Evolutionary conservation across 2,888 invertebrate species (phyloP), one percentile per base, ranked within the genome.

Genomic region (Ernsta delagoae): DNA sequence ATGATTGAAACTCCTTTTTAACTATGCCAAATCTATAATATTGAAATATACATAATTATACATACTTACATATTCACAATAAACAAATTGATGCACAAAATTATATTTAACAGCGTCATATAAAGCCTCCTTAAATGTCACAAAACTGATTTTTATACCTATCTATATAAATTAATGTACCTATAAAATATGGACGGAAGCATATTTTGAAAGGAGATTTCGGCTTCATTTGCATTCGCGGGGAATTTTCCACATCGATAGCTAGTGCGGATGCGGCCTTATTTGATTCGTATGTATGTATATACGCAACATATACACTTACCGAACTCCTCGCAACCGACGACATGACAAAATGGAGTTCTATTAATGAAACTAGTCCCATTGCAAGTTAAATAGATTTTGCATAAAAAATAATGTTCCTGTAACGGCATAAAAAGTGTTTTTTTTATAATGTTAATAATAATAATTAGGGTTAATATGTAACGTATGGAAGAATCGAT

Each of bases 351-450:
- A 82, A 73, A 73, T 74, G 78, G 79, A 78, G 77, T 80, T 78
- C 75, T 83, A 83, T 83, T 85, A 80, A 24, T 16, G 85, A 85
- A 89, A 90, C 92, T 92, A 92, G 92, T 92, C 92, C 87, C 89
- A 89, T 91, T 91, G 90, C 92, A 92, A 91, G 88, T 88, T 85
- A 84, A 86, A 90, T 88, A 88, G 85, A 85, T 87, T 87, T 88
- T 89, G 89, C 89, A 90, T 88, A 85, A 83, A 83, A 83, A 79
- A 78, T 75, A 81, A 89, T 92, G 92, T 92, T 92, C 92, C 92
- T 92, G 89, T 89, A 87, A 89, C 88, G 89, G 89, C 89, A 87
- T 91, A 88, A 87, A 88, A 87, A 85, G 85, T 86, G 85, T 82
- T 87, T 82, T 84, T 82, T 83, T 82, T 53, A 82, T 89, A 89